These are phyloP conservation scores for Calypte anna DNA, from an alignment of 2,113 vertebrate genomes.

Conservation along the genomic window DNA sequence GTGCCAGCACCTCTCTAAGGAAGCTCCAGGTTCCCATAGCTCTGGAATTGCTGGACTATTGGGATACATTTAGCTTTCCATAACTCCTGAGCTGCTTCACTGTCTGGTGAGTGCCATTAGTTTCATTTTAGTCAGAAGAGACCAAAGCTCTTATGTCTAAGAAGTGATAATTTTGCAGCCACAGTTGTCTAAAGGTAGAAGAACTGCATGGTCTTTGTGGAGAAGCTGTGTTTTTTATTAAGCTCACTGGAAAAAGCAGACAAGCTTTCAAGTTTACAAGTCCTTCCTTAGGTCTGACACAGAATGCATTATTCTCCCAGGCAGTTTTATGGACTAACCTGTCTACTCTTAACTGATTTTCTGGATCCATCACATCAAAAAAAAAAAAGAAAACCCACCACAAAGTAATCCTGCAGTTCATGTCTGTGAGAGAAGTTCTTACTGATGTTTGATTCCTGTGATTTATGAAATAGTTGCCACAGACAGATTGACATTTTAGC, in stretches of 20 bases:
- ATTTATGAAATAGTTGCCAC: conserved; percentile 22
- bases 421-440: conserved; percentile 2
- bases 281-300: conserved; percentile 7
- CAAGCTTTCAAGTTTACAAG: neutral
- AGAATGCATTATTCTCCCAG: conserved; percentile 15
- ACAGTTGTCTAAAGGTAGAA: neutral
- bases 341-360: conserved; percentile 35
- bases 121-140: neutral
- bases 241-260: conserved; percentile 25
- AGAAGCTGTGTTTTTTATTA: conserved; percentile 31
- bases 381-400: neutral
- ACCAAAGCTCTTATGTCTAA: neutral
- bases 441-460: conserved; percentile 1
- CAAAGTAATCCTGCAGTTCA: neutral
- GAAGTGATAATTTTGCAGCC: neutral
- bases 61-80: neutral
- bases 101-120: neutral
- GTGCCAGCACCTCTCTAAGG: neutral
- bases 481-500: conserved; percentile 28
- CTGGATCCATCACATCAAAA: neutral
- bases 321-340: conserved; percentile 39
- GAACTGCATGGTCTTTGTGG: neutral
- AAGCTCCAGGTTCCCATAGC: neutral
- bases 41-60: neutral
- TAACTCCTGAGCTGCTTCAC: neutral